Conservation (phyloP, 2,888 invertebrate species). For the Eupithecia exiguata region DNA sequence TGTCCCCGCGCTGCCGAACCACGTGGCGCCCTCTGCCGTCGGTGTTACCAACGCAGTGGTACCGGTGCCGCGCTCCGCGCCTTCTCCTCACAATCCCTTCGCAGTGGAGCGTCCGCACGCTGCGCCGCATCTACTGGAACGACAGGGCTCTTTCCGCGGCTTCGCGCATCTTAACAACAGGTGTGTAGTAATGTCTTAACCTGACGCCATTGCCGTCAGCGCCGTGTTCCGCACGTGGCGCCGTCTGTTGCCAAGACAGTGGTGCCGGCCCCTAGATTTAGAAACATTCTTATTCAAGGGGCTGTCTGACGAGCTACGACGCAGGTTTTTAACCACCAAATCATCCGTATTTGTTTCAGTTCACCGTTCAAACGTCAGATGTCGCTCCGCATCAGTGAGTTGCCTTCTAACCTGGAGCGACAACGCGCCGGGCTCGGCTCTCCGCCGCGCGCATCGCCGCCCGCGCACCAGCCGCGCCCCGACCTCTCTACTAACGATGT, state of each 20-base stretch:
- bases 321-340: background rate
- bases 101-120: conserved; percentile 98
- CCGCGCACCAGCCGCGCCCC: conserved; percentile 57
- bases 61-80: conserved; percentile 25
- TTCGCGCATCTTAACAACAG: conserved; percentile 90
- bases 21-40: conserved; percentile 9
- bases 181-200: conserved; percentile 46
- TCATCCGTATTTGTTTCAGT: conserved; percentile 74
- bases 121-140: conserved; percentile 95
- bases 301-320: background rate
- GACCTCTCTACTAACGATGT: conserved; percentile 34
- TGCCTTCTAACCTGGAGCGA: conserved; percentile 97
- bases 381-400: conserved; percentile 96
- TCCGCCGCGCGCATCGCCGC: conserved; percentile 86
- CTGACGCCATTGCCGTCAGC: no score
- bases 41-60: conserved; percentile 60
- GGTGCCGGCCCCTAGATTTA: no score
- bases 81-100: conserved; percentile 90
- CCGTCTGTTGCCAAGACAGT: no score
- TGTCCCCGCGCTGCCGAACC: conserved; percentile 29
- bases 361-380: conserved; percentile 98
- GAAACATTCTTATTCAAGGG: no score
- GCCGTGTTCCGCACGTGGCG: no score
- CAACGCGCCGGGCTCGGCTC: conserved; percentile 88
- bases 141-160: conserved; percentile 97